Percentiles rank a stretch among this genome's conserved stretches.
Conservation (phyloP, 2,797 vertebrate species). For the Parauchenoglanis ngamensis region DNA sequence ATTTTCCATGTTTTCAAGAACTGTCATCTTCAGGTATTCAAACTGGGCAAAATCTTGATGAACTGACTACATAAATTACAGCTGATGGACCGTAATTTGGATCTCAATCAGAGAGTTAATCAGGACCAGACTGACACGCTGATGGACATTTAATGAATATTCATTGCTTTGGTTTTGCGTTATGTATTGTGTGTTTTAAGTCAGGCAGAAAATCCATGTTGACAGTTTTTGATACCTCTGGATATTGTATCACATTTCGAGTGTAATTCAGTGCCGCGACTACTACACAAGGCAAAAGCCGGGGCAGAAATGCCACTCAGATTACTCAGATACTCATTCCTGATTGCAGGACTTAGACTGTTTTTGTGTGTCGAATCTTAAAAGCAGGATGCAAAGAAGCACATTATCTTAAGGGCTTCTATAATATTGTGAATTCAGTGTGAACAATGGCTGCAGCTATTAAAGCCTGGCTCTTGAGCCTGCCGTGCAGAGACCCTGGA, state of each 20-base stretch:
- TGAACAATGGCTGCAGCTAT: conserved; percentile 56
- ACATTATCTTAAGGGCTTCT: conserved; percentile 56
- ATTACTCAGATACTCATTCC: neutral
- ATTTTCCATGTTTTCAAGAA: conserved; percentile 1
- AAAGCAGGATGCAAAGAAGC: conserved; percentile 29
- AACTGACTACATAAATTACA: conserved; percentile 42
- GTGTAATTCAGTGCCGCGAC: conserved; percentile 13
- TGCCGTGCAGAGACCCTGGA: conserved; percentile 8
- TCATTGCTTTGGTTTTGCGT: conserved; percentile 49
- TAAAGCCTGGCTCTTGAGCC: conserved; percentile 61
- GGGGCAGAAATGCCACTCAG: neutral
- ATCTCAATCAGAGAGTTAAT: conserved; percentile 62
- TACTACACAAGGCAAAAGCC: conserved; percentile 16
- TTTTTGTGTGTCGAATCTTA: conserved; percentile 16
- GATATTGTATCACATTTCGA: conserved; percentile 41
- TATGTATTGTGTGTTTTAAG: conserved; percentile 19
- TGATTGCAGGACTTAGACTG: conserved; percentile 12
- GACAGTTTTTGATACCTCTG: conserved; percentile 49
- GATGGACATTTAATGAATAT: conserved; percentile 75
- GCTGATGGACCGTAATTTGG: conserved; percentile 42
- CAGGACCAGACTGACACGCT: conserved; percentile 72
- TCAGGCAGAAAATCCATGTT: conserved; percentile 45
- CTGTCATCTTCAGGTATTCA: conserved; percentile 25
- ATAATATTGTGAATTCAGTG: conserved; percentile 63
- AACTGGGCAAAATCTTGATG: conserved; percentile 12